Percentiles rank a stretch among this genome's conserved stretches.
Conservation (phyloP, 2,113 vertebrate species). For the Microtus ochrogaster region DNA sequence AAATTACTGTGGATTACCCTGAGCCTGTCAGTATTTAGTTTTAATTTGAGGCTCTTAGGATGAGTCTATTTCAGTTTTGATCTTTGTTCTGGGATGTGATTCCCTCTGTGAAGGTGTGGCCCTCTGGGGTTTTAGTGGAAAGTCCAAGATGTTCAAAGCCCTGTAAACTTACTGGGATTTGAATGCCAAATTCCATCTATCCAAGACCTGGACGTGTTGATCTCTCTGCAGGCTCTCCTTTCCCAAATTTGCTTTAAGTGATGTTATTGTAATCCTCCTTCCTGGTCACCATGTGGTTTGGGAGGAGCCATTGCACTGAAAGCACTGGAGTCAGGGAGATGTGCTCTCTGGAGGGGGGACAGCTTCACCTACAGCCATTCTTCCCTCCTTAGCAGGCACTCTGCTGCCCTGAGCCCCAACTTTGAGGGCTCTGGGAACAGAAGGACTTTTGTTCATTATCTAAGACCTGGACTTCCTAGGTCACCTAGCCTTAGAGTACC, state of each 20-base stretch:
- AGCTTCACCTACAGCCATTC: not conserved
- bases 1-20: constrained; percentile 27
- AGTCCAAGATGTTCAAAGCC: constrained; percentile 45
- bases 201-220: not conserved
- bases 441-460: not conserved
- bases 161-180: not conserved
- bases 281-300: not conserved
- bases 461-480: not conserved
- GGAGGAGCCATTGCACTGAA: not conserved
- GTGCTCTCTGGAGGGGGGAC: not conserved
- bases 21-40: constrained; percentile 23
- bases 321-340: not conserved
- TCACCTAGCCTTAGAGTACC: not conserved
- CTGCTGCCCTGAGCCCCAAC: not conserved
- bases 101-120: constrained; percentile 41
- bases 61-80: constrained; percentile 52
- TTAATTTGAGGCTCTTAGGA: constrained; percentile 49
- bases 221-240: not conserved
- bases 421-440: not conserved
- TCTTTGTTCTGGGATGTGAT: constrained; percentile 53
- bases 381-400: not conserved
- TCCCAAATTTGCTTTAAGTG: not conserved
- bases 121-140: constrained; percentile 48
- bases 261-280: not conserved
- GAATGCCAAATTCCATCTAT: not conserved